Percentiles rank a stretch among this genome's conserved stretches.
Conservation (phyloP, 2,888 invertebrate species). For the Rambutsinella grinnellia region DNA sequence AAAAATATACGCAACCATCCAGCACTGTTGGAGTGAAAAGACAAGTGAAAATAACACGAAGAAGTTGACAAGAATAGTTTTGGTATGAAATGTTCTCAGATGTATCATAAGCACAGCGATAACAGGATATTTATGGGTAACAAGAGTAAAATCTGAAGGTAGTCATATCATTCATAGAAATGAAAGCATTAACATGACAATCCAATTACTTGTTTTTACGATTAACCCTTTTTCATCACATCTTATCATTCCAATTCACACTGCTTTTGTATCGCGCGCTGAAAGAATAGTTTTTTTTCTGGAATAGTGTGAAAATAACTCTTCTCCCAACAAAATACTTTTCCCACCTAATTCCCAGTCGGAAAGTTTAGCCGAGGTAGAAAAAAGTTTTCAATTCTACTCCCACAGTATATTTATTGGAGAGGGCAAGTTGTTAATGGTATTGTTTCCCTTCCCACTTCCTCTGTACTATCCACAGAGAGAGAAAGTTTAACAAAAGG, state of each 20-base stretch:
- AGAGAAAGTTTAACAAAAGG: background rate
- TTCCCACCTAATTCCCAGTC: constrained; percentile 46
- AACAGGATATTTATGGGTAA: constrained; percentile 43
- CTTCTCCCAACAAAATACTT: constrained; percentile 3
- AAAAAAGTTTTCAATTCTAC: constrained; percentile 49
- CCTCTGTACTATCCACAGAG: constrained; percentile 8
- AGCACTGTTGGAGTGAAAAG: too few relatives aligned
- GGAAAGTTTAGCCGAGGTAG: constrained; percentile 45
- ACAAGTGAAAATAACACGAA: background rate
- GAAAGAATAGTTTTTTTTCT: too few relatives aligned
- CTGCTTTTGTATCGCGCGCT: background rate
- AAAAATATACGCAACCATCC: too few relatives aligned
- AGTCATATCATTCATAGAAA: constrained; percentile 47
- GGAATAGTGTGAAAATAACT: too few relatives aligned
- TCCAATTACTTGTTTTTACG: constrained; percentile 44
- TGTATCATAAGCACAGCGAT: constrained; percentile 6
- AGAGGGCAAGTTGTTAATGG: constrained; percentile 3
- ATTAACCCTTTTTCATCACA: background rate
- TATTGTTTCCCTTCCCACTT: constrained; percentile 12
- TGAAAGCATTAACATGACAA: constrained; percentile 50
- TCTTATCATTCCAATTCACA: background rate
- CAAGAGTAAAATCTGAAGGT: constrained; percentile 45
- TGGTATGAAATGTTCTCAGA: background rate
- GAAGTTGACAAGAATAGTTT: background rate
- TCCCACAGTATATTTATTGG: constrained; percentile 36